Conservation (phyloP, 2,888 invertebrate genomes). For the Caenorhabditis panamensis region DNA sequence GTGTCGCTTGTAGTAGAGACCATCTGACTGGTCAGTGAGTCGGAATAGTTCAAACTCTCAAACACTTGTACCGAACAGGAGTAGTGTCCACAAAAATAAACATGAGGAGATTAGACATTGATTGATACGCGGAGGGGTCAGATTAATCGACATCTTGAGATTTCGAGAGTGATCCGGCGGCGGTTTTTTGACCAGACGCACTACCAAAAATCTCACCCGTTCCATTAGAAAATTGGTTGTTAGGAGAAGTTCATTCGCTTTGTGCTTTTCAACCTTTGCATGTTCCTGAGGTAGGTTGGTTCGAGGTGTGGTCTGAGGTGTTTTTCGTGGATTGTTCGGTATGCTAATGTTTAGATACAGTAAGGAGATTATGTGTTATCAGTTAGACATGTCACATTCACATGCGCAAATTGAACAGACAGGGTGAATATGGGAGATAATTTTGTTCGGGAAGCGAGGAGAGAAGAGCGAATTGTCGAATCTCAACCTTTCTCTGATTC, state of each 20-base stretch:
- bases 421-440: conserved; percentile 33
- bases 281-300: conserved; percentile 43
- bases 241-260: conserved; percentile 3
- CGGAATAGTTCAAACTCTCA: conserved; percentile 24
- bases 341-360: conserved; percentile 8
- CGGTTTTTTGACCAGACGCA: conserved; percentile 44
- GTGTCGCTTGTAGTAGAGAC: background rate
- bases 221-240: background rate
- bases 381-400: conserved; percentile 46
- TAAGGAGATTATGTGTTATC: conserved; percentile 1
- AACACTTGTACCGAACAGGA: conserved; percentile 28
- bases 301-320: too few relatives aligned
- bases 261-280: conserved; percentile 26
- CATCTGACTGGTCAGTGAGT: conserved; percentile 20
- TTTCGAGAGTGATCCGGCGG: conserved; percentile 31
- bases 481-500: conserved; percentile 30
- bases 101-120: conserved; percentile 10
- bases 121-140: conserved; percentile 31
- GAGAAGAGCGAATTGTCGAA: conserved; percentile 29
- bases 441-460: background rate
- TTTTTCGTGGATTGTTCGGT: background rate
- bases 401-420: conserved; percentile 51
- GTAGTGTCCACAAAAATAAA: conserved; percentile 33
- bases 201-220: conserved; percentile 18
- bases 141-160: conserved; percentile 43